A percentile compares a stretch with the other conserved stretches of the same genome.
Conservation (phyloP, 2,888 invertebrate species). For the Enchytraeus crypticus region DNA sequence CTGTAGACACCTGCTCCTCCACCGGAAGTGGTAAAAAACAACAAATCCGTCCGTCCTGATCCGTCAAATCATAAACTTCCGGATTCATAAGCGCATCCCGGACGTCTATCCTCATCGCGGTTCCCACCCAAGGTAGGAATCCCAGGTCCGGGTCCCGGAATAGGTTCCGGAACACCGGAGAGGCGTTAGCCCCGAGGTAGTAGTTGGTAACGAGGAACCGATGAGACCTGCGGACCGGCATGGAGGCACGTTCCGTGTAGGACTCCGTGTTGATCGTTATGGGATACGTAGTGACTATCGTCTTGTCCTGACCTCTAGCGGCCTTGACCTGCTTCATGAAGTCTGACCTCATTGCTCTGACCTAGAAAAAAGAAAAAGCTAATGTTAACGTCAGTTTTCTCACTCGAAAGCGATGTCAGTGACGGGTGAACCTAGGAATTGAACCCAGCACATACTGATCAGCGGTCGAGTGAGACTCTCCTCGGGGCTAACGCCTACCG, state of each 20-base stretch:
- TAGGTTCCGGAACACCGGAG: conserved; percentile 23
- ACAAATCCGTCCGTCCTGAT: conserved; percentile 35
- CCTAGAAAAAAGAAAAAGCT: too few relatives aligned
- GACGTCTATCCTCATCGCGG: conserved; percentile 28
- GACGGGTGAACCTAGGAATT: too few relatives aligned
- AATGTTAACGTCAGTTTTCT: too few relatives aligned
- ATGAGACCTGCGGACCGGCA: background rate
- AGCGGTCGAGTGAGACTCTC: too few relatives aligned
- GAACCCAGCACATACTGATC: too few relatives aligned
- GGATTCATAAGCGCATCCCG: background rate
- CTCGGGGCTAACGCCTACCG: background rate
- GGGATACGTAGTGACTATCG: background rate
- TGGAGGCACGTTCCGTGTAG: background rate
- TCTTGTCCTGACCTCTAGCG: background rate
- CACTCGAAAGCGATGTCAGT: too few relatives aligned
- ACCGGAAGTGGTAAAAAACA: conserved; percentile 42
- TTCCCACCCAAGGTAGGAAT: conserved; percentile 32
- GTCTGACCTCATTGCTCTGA: conserved; percentile 18
- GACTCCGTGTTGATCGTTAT: conserved; percentile 2
- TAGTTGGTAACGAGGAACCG: conserved; percentile 25
- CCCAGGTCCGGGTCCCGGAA: conserved; percentile 24
- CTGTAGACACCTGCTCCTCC: conserved; percentile 34
- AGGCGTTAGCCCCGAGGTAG: conserved; percentile 16
- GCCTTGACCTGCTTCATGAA: conserved; percentile 11
- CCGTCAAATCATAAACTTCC: background rate